These are phyloP conservation scores for Drosophila persimilis DNA, from an alignment of 1,140 invertebrate genomes.

Conservation along the genomic window DNA sequence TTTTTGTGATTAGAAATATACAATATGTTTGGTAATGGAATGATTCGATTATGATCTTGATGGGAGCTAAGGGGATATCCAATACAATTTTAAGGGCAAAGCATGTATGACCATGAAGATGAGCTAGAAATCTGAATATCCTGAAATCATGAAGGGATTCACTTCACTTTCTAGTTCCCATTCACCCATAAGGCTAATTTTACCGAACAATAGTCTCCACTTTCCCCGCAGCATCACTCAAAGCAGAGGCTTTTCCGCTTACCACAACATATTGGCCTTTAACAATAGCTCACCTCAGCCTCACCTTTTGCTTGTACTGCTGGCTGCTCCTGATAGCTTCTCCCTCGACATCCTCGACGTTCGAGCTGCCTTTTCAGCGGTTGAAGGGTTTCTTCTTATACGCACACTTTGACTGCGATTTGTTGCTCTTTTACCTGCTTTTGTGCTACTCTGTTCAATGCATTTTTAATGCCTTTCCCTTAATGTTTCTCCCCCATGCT, in stretches of 20 bases:
- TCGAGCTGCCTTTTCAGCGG: constrained; percentile 29
- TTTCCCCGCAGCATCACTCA: not conserved
- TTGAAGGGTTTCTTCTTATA: constrained; percentile 31
- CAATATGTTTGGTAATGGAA: constrained; percentile 9
- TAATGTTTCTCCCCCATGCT: too few relatives aligned
- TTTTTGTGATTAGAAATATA: constrained; percentile 12
- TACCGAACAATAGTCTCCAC: not conserved
- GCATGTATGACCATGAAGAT: too few relatives aligned
- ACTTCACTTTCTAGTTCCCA: too few relatives aligned
- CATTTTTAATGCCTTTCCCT: constrained; percentile 47
- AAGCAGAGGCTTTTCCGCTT: constrained; percentile 16
- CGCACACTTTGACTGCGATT: constrained; percentile 6
- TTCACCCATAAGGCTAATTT: not conserved
- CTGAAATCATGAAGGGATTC: too few relatives aligned
- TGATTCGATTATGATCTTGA: not conserved
- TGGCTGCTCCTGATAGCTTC: not conserved
- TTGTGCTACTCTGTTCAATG: constrained; percentile 41
- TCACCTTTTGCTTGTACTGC: constrained; percentile 5
- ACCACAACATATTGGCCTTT: constrained; percentile 50
- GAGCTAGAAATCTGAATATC: not conserved
- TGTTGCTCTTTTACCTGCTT: constrained; percentile 10
- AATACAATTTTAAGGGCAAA: too few relatives aligned
- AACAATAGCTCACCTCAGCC: constrained; percentile 36
- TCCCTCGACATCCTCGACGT: constrained; percentile 3
- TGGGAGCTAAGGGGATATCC: too few relatives aligned